These are phyloP conservation scores for Holothuria leucospilota DNA, from an alignment of 53 echinoderm and acorn worm species.

Conservation along the genomic window DNA sequence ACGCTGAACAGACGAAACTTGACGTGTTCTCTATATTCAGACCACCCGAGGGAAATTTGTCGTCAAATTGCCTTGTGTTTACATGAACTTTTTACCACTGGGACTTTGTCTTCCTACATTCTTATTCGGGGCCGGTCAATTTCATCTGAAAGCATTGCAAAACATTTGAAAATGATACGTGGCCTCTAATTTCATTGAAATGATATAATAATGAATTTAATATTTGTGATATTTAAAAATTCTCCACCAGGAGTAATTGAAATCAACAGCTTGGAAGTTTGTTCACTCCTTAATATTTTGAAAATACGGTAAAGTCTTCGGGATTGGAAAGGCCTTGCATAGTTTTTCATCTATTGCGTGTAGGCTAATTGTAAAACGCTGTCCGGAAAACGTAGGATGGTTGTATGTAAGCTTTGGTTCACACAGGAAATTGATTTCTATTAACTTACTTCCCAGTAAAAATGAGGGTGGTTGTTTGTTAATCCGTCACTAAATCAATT, in stretches of 20 bases:
- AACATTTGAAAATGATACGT: constrained; percentile 34
- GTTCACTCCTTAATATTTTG: not conserved
- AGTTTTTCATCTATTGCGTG: too few species aligned
- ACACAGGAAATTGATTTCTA: too few species aligned
- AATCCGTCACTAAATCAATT: too few species aligned
- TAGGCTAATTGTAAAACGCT: too few species aligned
- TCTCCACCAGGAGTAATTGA: constrained; percentile 4
- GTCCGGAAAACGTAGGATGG: too few species aligned
- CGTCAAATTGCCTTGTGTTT: constrained; percentile 45
- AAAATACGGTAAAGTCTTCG: not conserved
- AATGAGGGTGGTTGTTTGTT: too few species aligned
- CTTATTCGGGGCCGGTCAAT: constrained; percentile 10
- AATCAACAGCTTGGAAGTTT: constrained; percentile 12
- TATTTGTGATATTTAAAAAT: constrained; percentile 11
- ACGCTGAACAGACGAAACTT: constrained; percentile 1
- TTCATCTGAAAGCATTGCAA: not conserved
- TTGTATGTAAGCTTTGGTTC: too few species aligned
- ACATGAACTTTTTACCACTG: constrained; percentile 50
- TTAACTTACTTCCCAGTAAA: too few species aligned
- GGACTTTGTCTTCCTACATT: constrained; percentile 12
- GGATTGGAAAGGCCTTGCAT: too few species aligned
- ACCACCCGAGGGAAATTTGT: constrained; percentile 45
- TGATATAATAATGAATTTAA: constrained; percentile 30
- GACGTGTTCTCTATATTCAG: constrained; percentile 4
- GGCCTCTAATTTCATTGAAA: constrained; percentile 20